phyloP scores from a whole-genome alignment of 2,797 vertebrate species.

The Enteromius thamalakanensis region DNA sequence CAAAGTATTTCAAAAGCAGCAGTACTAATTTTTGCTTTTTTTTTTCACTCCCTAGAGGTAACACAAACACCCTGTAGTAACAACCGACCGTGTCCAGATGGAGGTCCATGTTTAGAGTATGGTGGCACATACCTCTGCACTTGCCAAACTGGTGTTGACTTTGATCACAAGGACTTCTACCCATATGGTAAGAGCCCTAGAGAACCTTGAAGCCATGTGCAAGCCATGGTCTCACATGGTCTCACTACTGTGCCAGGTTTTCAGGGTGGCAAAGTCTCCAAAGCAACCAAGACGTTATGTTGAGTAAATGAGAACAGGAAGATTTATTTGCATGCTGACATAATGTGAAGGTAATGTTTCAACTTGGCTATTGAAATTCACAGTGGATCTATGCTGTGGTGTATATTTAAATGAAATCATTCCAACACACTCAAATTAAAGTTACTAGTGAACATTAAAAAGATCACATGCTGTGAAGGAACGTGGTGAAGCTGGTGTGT shows the following conservation, averaged over 20 bases:
- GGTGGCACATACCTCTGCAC: constrained; percentile 92
- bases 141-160: constrained; percentile 84
- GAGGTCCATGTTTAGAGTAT: constrained; percentile 93
- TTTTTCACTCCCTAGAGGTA: constrained; percentile 78
- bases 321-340: constrained; percentile 50
- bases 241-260: constrained; percentile 47
- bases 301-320: constrained; percentile 45
- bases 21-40: not conserved
- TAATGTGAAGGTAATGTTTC: constrained; percentile 34
- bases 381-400: constrained; percentile 54
- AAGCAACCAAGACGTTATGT: constrained; percentile 31
- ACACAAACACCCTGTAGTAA: constrained; percentile 91
- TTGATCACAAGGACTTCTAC: constrained; percentile 77
- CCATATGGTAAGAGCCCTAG: constrained; percentile 79
- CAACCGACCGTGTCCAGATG: constrained; percentile 90
- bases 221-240: constrained; percentile 50
- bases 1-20: not conserved
- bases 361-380: constrained; percentile 48
- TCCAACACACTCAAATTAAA: constrained; percentile 48
- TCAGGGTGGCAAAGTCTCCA: constrained; percentile 50
- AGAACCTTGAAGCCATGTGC: constrained; percentile 6
- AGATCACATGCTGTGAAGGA: constrained; percentile 63
- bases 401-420: constrained; percentile 43
- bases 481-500: constrained; percentile 79
- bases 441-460: constrained; percentile 38